These are phyloP conservation scores for Drosophila prolongata DNA, from an alignment of 2,888 invertebrate genomes.

Conservation along the genomic window DNA sequence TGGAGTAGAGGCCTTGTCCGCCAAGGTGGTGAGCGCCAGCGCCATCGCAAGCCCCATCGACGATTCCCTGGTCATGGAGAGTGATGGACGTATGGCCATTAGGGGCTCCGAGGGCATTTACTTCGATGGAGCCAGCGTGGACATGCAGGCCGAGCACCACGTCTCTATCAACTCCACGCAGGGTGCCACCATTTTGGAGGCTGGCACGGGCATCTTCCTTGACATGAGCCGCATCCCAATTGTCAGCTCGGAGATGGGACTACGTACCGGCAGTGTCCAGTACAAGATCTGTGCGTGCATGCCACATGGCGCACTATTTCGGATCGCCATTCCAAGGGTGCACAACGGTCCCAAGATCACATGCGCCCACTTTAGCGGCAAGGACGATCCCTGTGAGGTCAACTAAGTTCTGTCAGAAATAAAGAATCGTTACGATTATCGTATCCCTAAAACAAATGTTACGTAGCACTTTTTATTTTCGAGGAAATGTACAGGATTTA, in stretches of 20 bases:
- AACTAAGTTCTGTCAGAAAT: constrained; percentile 38
- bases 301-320: constrained; percentile 93
- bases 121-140: constrained; percentile 89
- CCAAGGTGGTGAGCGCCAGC: constrained; percentile 89
- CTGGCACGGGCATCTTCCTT: constrained; percentile 89
- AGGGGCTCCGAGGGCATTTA: constrained; percentile 92
- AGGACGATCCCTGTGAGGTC: constrained; percentile 81
- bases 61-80: constrained; percentile 88
- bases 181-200: constrained; percentile 89
- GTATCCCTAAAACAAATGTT: constrained; percentile 60
- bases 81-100: constrained; percentile 88
- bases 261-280: constrained; percentile 86
- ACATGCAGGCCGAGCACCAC: constrained; percentile 92
- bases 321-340: constrained; percentile 88
- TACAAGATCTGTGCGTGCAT: constrained; percentile 96
- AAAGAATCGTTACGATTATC: constrained; percentile 21
- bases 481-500: constrained; percentile 59
- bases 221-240: constrained; percentile 90
- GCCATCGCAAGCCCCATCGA: constrained; percentile 90
- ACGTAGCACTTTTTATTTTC: constrained; percentile 52
- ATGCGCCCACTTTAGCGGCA: constrained; percentile 82
- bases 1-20: constrained; percentile 87
- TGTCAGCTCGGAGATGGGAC: constrained; percentile 85
- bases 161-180: constrained; percentile 92
- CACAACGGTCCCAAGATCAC: constrained; percentile 83